Evolutionary conservation across 2,113 vertebrate genomes (phyloP).

Genomic region (Aphelocoma coerulescens): DNA sequence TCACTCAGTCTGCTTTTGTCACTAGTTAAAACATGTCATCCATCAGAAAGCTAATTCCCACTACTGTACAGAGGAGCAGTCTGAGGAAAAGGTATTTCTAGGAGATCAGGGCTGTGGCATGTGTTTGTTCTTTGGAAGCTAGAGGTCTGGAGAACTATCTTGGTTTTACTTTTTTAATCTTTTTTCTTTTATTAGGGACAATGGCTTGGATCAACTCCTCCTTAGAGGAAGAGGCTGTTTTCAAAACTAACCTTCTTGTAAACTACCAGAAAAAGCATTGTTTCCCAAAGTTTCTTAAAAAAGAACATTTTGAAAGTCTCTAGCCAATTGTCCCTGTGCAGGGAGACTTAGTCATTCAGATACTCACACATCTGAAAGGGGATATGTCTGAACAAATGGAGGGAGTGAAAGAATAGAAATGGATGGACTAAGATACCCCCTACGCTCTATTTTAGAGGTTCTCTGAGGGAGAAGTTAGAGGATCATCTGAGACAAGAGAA

Average conservation of each 20-base stretch:
- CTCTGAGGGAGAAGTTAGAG: background rate
- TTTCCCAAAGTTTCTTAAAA: background rate
- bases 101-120: background rate
- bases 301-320: background rate
- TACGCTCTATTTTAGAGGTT: background rate
- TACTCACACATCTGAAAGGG: background rate
- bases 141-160: background rate
- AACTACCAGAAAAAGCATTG: background rate
- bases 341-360: background rate
- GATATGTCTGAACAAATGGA: background rate
- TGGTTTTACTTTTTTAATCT: background rate
- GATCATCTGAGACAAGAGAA: background rate
- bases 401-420: background rate
- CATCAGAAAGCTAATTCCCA: background rate
- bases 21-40: background rate
- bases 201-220: background rate
- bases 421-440: background rate
- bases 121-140: background rate
- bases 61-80: background rate
- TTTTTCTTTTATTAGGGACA: background rate
- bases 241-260: background rate
- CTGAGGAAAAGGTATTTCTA: background rate
- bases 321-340: background rate
- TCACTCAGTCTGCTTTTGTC: background rate
- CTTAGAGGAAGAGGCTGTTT: background rate